Conservation (phyloP, 2,888 invertebrate genomes). For the Thereva nobilitata region DNA sequence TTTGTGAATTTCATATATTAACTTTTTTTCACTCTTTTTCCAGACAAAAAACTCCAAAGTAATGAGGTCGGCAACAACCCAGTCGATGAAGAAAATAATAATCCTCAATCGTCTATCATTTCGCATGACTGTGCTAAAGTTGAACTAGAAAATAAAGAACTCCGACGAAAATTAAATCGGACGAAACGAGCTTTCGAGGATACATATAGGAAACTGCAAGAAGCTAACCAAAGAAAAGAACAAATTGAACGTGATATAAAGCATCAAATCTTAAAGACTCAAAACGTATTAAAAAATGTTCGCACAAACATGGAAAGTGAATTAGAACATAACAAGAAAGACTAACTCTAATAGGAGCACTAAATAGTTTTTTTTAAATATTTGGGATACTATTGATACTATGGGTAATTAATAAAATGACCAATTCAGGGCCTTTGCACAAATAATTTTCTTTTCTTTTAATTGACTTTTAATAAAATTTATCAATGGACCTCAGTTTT, state of each 20-base stretch:
- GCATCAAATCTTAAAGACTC: conserved; percentile 78
- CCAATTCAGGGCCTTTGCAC: neutral
- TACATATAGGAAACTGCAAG: conserved; percentile 73
- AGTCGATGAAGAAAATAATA: conserved; percentile 17
- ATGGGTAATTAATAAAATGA: neutral
- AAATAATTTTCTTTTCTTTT: too few relatives aligned
- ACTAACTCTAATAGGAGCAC: conserved; percentile 12
- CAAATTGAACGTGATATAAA: conserved; percentile 83
- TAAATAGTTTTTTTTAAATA: neutral
- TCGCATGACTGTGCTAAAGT: conserved; percentile 59
- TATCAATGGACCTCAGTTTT: too few relatives aligned
- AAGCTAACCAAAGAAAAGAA: conserved; percentile 78
- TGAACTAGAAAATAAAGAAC: conserved; percentile 69
- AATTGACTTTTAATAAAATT: too few relatives aligned
- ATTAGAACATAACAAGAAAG: conserved; percentile 40
- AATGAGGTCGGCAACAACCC: conserved; percentile 9
- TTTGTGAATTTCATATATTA: neutral
- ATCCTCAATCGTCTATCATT: neutral
- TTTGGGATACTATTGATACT: neutral
- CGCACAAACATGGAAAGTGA: conserved; percentile 71
- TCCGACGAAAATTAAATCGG: conserved; percentile 71
- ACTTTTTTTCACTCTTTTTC: conserved; percentile 18
- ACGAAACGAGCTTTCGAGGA: conserved; percentile 77
- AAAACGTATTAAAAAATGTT: conserved; percentile 74
- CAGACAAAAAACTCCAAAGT: conserved; percentile 20